These are phyloP conservation scores for Cebidichthys violaceus DNA, from an alignment of 2,113 vertebrate species.

Conservation along the genomic window DNA sequence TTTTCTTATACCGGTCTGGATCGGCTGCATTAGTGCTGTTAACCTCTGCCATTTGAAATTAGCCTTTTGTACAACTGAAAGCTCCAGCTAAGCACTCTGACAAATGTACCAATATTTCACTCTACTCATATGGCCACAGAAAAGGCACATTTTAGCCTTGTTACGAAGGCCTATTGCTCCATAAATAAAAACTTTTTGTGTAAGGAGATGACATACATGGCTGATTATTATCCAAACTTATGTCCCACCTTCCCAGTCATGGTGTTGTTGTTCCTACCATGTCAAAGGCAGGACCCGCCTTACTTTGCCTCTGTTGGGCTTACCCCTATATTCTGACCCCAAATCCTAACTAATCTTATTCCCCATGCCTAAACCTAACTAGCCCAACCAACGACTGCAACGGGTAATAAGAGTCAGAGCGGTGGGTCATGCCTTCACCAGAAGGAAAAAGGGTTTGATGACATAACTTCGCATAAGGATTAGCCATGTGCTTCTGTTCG, in stretches of 20 bases:
- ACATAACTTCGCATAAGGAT: too few species aligned
- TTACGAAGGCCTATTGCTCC: not conserved
- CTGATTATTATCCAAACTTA: not conserved
- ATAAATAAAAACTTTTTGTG: not conserved
- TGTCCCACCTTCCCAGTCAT: not conserved
- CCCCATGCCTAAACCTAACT: not conserved
- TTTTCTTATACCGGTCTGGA: conserved; percentile 1
- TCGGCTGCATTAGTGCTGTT: conserved; percentile 11
- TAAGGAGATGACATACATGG: not conserved
- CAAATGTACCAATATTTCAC: not conserved
- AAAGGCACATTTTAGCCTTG: not conserved
- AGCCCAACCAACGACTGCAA: not conserved
- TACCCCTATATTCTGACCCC: not conserved
- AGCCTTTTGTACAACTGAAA: conserved; percentile 16
- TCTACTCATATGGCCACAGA: not conserved
- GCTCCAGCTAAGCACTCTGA: not conserved
- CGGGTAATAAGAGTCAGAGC: not conserved
- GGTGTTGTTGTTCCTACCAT: not conserved
- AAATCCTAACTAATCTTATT: not conserved
- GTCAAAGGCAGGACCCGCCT: not conserved
- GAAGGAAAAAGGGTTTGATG: too few species aligned
- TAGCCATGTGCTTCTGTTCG: too few species aligned
- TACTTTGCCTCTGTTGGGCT: not conserved
- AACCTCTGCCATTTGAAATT: conserved; percentile 8
- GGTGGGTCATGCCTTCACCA: too few species aligned